Evolutionary conservation across 2,797 vertebrate genomes (phyloP).

Genomic region (Natrix natrix): DNA sequence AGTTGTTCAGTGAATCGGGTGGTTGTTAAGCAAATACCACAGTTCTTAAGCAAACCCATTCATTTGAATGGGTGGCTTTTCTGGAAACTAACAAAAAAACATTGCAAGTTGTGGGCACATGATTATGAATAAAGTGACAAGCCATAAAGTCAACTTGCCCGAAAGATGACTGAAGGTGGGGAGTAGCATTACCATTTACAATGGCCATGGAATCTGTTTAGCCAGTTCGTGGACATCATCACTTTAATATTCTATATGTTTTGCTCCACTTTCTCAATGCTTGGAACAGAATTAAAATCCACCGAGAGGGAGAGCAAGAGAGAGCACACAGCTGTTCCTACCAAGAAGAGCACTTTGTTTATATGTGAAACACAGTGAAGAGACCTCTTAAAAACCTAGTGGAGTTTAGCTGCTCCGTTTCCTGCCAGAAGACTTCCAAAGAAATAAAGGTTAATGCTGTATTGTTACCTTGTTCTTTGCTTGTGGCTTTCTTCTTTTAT

Average conservation of each 20-base stretch:
- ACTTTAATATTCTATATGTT: not conserved
- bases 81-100: not conserved
- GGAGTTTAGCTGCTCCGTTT: constrained; percentile 9
- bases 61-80: not conserved
- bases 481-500: constrained; percentile 1
- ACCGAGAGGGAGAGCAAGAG: not conserved
- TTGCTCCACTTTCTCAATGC: not conserved
- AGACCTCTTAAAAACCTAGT: constrained; percentile 21
- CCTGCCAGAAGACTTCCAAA: not conserved
- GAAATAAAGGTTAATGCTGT: constrained; percentile 1
- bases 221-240: no score
- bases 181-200: no score
- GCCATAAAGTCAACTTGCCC: no score
- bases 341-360: constrained; percentile 7
- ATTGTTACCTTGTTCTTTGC: constrained; percentile 25
- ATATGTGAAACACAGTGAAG: constrained; percentile 12
- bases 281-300: not conserved
- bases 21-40: not conserved
- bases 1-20: not conserved
- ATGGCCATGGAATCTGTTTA: no score
- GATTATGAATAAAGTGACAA: no score
- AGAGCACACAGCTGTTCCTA: constrained; percentile 2
- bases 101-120: no score
- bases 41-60: not conserved
- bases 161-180: no score